These are phyloP conservation scores for Phymatocera aterrima DNA, from an alignment of 2,888 invertebrate genomes.

Conservation along the genomic window DNA sequence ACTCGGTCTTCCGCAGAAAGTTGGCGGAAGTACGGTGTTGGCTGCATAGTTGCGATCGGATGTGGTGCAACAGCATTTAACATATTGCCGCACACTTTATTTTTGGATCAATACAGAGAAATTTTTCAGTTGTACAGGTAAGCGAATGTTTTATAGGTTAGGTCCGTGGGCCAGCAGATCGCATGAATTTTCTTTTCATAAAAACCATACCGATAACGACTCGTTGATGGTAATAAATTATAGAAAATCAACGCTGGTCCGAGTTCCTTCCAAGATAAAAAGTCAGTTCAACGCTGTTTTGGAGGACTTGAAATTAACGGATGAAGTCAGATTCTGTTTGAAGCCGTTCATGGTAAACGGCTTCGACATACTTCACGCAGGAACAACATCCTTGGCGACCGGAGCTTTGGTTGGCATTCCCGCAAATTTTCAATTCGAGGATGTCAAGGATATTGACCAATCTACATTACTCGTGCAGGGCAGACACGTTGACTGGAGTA, in stretches of 20 bases:
- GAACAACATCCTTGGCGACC: conserved; percentile 75
- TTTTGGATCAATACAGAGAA: conserved; percentile 79
- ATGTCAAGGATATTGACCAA: conserved; percentile 77
- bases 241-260: conserved; percentile 80
- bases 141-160: conserved; percentile 55
- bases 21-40: background rate
- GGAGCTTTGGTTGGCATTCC: conserved; percentile 87
- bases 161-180: background rate
- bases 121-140: conserved; percentile 82
- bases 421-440: conserved; percentile 81
- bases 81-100: conserved; percentile 80
- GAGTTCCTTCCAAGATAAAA: conserved; percentile 76
- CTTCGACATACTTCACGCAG: conserved; percentile 84
- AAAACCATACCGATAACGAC: conserved; percentile 17
- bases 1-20: conserved; percentile 14
- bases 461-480: conserved; percentile 79
- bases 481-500: conserved; percentile 81
- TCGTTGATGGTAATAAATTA: conserved; percentile 58
- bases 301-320: conserved; percentile 78
- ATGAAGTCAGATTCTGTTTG: conserved; percentile 76
- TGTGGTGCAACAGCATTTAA: conserved; percentile 60
- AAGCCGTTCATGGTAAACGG: conserved; percentile 85
- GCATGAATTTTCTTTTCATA: conserved; percentile 17
- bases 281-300: conserved; percentile 78
- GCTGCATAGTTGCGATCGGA: background rate